Conservation (phyloP, 2,888 invertebrate genomes). For the Mystacides longicornis region DNA sequence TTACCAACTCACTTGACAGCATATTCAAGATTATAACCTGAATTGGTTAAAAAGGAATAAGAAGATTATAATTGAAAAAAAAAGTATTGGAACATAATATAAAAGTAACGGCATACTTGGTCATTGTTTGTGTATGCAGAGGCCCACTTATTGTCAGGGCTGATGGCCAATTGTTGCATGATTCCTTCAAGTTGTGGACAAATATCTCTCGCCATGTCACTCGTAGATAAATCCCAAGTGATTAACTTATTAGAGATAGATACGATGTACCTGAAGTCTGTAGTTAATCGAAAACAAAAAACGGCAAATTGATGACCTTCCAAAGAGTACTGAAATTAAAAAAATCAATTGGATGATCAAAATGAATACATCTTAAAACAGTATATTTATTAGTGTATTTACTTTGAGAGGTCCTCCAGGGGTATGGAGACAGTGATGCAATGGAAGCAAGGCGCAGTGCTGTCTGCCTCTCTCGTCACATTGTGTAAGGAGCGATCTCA, state of each 20-base stretch:
- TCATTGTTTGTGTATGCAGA: slow-evolving; percentile 95
- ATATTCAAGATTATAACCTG: slow-evolving; percentile 86
- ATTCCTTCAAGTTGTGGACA: slow-evolving; percentile 91
- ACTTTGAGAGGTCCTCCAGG: slow-evolving; percentile 98
- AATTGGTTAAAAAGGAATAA: not conserved
- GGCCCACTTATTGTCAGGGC: slow-evolving; percentile 93
- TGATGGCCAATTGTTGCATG: slow-evolving; percentile 87
- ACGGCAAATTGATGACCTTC: slow-evolving; percentile 98
- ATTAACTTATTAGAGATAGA: slow-evolving; percentile 95
- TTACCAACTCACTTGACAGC: slow-evolving; percentile 86
- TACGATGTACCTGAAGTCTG: slow-evolving; percentile 87
- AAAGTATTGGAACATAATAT: not conserved
- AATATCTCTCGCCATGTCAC: slow-evolving; percentile 87
- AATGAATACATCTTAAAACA: no score
- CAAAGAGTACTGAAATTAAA: slow-evolving; percentile 67
- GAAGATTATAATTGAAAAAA: not conserved
- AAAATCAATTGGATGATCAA: not conserved
- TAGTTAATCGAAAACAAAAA: slow-evolving; percentile 83
- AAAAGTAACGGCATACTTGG: slow-evolving; percentile 52
- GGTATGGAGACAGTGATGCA: slow-evolving; percentile 94
- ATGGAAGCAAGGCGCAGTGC: slow-evolving; percentile 84
- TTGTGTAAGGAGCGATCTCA: slow-evolving; percentile 80
- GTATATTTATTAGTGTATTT: no score
- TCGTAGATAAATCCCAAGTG: slow-evolving; percentile 94
- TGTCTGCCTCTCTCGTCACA: slow-evolving; percentile 85